Evolutionary conservation across 2,113 vertebrate species (phyloP).

Genomic region (Chionis minor): DNA sequence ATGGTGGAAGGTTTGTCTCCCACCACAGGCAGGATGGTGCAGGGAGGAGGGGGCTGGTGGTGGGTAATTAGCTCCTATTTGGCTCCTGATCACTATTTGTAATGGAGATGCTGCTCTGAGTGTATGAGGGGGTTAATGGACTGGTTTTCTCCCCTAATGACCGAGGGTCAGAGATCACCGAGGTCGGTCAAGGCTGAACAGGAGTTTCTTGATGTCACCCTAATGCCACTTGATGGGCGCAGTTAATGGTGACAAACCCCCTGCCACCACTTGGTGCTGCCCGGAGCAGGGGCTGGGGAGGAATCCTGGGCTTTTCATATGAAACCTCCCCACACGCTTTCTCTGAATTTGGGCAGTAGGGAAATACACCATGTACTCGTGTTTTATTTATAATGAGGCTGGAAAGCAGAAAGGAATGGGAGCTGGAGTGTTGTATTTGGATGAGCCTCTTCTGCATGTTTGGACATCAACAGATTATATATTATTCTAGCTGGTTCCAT

Average conservation of each 20-base stretch:
- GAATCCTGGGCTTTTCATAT: neutral
- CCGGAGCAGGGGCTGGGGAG: neutral
- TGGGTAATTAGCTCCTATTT: neutral
- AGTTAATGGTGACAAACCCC: neutral
- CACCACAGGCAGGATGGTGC: neutral
- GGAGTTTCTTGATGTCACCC: neutral
- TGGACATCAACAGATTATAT: neutral
- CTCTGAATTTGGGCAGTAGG: neutral
- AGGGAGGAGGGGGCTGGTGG: neutral
- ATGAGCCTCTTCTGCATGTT: neutral
- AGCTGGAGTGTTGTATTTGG: slow-evolving; percentile 8
- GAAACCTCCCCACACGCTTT: neutral
- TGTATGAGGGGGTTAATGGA: neutral
- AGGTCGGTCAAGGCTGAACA: neutral
- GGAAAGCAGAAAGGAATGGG: neutral
- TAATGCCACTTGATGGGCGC: neutral
- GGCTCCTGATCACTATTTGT: neutral
- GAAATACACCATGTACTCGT: fast-evolving
- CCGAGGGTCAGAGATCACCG: neutral
- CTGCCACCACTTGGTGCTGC: neutral
- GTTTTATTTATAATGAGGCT: neutral
- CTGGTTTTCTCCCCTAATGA: neutral
- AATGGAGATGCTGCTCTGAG: neutral
- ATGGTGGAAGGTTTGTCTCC: neutral
- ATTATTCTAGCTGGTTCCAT: neutral